Evolutionary conservation across 2,797 vertebrate genomes (phyloP), one percentile per base, ranked within the genome.

Genomic region (Tragopan temminckii): DNA sequence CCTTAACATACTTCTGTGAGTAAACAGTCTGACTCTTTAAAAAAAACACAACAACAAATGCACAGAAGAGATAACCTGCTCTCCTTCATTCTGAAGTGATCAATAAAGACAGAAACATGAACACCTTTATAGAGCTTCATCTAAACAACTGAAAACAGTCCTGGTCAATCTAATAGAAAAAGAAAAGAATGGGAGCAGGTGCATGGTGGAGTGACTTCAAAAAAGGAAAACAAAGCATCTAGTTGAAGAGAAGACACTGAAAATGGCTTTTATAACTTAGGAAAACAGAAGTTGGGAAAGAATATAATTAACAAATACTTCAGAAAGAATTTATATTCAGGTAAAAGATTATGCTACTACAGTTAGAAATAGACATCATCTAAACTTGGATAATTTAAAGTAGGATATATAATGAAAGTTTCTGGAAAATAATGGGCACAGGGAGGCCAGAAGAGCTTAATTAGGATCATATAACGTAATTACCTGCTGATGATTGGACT

Each of bases 1-100:
- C 40, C 36, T 89, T 61, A 88, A 85, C 18, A 67, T 13, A 68
- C 1, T 76, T 42, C 55, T 43, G 72, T 45, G 38, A 82, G 59
- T 42, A 93, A 90, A 88, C n/a, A 19, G 90, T 35, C 50, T 84
- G 35, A 64, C n/a, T 72, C 35, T 63, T 61, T 59, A 17, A 52
- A 52, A 15, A 46, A 58, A 93, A 89, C 42, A 42, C 42, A 8
- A 43, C 17, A 43, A 50, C 36, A 33, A 86, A 38, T 3, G 3
- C 16, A 52, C 10, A 67, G 33, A 86, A 78, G 78, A 64, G 58
- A 50, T 33, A 66, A 69, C 72, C 45, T 78, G 43, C 46, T 88
- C 43, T 59, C 93, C 36, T 52, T 40, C 61, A 67, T 89, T 94
- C 81, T 88, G 76, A 91, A 94, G 80, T 25, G 33, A 80, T 42